phyloP scores from a whole-genome alignment of 2,797 vertebrate genomes.

The Nyctalus aviator region DNA sequence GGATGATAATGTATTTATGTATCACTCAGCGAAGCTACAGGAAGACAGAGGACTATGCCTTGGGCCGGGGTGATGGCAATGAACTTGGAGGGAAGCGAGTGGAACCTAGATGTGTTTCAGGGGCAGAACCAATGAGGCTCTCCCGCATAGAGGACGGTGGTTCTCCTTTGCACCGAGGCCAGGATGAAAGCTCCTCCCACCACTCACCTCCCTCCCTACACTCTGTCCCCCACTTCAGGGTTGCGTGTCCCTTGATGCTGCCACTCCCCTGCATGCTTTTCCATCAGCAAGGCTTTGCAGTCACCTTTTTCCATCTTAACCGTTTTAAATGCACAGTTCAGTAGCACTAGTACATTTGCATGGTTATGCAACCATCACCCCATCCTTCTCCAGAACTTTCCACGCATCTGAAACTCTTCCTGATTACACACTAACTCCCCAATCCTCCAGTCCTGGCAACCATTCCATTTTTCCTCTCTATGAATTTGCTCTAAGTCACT shows the following conservation, averaged over 20 bases:
- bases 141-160: no score
- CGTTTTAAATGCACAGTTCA: not conserved
- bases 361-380: not conserved
- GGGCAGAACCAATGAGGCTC: not conserved
- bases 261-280: not conserved
- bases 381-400: not conserved
- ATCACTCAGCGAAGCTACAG: not conserved
- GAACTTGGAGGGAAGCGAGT: not conserved
- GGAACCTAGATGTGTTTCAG: not conserved
- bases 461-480: not conserved
- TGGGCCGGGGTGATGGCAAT: fast-evolving
- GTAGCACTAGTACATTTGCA: fast-evolving
- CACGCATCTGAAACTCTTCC: not conserved
- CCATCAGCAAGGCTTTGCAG: not conserved
- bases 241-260: not conserved
- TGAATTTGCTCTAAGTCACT: not conserved
- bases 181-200: not conserved
- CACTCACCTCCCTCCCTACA: not conserved
- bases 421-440: not conserved
- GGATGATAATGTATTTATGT: no score
- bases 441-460: not conserved
- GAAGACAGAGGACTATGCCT: not conserved
- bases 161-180: not conserved
- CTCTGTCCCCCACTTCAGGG: not conserved
- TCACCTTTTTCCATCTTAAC: not conserved